Percentiles rank a stretch among this genome's conserved stretches.
Evolutionary conservation across 2,888 invertebrate species (phyloP).

Genomic region (Clepsis dumicolana): DNA sequence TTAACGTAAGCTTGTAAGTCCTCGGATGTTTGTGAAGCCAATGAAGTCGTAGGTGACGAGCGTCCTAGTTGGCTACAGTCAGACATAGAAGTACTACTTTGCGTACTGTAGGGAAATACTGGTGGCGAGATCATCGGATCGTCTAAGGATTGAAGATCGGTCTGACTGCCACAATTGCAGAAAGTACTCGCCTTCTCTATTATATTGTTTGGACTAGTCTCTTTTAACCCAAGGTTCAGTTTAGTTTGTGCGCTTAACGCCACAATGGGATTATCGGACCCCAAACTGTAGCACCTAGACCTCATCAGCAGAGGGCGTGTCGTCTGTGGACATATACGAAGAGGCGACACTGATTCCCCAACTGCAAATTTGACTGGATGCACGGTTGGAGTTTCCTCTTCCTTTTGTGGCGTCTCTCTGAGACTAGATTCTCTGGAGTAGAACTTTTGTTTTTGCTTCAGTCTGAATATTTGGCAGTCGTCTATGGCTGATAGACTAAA

Average conservation of each 20-base stretch:
- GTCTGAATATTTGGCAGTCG: constrained; percentile 80
- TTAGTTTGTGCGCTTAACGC: constrained; percentile 88
- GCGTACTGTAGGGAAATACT: constrained; percentile 78
- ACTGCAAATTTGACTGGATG: constrained; percentile 88
- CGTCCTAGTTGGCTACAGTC: constrained; percentile 86
- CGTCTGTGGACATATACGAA: constrained; percentile 66
- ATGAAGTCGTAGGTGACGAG: constrained; percentile 84
- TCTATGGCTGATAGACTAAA: constrained; percentile 90
- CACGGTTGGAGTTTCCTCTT: constrained; percentile 59
- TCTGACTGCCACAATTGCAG: constrained; percentile 91
- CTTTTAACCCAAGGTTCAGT: constrained; percentile 87
- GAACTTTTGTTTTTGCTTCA: constrained; percentile 79
- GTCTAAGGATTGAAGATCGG: constrained; percentile 89
- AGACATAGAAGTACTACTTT: constrained; percentile 81
- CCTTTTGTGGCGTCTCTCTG: constrained; percentile 74
- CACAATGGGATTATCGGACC: constrained; percentile 83
- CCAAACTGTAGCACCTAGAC: constrained; percentile 89
- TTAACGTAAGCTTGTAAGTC: constrained; percentile 91
- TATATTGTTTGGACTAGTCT: constrained; percentile 75
- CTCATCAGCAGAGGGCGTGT: constrained; percentile 66
- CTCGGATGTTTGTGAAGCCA: constrained; percentile 85
- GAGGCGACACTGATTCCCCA: constrained; percentile 88
- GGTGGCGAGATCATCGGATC: constrained; percentile 80
- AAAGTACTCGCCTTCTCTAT: constrained; percentile 77
- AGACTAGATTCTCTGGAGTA: constrained; percentile 79